Conservation (phyloP, 2,888 invertebrate species). For the Limnephilus marmoratus region DNA sequence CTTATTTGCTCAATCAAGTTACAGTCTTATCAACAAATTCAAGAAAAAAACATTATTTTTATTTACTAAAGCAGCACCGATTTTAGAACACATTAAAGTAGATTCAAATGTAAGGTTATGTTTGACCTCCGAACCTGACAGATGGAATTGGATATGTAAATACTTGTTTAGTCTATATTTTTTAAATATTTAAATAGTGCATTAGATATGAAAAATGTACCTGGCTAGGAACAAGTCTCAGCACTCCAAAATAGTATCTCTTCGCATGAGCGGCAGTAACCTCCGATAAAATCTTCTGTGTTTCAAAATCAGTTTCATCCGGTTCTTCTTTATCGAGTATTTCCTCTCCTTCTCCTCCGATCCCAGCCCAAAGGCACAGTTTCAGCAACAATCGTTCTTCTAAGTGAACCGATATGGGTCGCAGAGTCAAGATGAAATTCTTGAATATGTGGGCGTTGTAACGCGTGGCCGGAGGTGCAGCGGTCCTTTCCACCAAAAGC, state of each 20-base stretch:
- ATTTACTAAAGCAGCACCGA: too few species aligned
- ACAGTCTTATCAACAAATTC: too few species aligned
- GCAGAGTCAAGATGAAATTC: conserved; percentile 88
- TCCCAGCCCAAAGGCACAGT: conserved; percentile 77
- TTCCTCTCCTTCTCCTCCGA: conserved; percentile 79
- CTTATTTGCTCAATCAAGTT: too few species aligned
- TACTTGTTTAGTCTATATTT: too few species aligned
- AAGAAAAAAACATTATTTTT: too few species aligned
- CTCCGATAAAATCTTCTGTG: conserved; percentile 87
- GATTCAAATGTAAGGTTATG: neutral
- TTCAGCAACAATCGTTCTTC: conserved; percentile 89
- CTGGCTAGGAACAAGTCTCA: conserved; percentile 88
- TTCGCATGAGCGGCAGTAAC: conserved; percentile 88
- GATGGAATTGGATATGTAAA: neutral
- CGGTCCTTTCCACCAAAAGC: conserved; percentile 86
- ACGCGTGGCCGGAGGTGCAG: conserved; percentile 79
- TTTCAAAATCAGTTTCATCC: conserved; percentile 89
- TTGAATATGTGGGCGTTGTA: conserved; percentile 93
- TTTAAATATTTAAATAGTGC: neutral
- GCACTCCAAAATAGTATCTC: conserved; percentile 90
- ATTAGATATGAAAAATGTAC: conserved; percentile 70
- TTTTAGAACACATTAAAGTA: too few species aligned
- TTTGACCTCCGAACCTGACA: neutral
- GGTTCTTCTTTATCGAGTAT: conserved; percentile 80
- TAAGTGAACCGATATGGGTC: conserved; percentile 89